A percentile compares a stretch with the other conserved stretches of the same genome.
Conservation (phyloP, 2,888 invertebrate genomes). For the Macrosoma leucophasiata region DNA sequence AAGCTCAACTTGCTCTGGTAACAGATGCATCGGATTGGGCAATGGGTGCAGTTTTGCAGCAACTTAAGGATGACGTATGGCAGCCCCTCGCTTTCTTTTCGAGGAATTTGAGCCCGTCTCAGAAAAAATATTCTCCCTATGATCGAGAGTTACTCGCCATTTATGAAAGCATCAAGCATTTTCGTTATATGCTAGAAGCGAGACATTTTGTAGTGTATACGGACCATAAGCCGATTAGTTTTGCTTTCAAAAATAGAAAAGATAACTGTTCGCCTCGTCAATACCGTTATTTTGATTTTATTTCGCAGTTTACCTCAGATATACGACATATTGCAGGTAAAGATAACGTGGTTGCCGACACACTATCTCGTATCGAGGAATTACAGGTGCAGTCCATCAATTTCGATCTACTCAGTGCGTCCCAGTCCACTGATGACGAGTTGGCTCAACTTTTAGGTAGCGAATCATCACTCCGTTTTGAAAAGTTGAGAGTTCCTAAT, state of each 20-base stretch:
- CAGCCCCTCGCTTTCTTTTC: slow-evolving; percentile 31
- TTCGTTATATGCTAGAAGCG: background rate
- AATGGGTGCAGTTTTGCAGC: slow-evolving; percentile 39
- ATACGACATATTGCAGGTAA: slow-evolving; percentile 34
- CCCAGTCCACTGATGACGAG: too few relatives aligned
- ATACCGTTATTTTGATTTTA: slow-evolving; percentile 28
- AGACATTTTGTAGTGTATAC: slow-evolving; percentile 16
- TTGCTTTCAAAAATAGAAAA: slow-evolving; percentile 32
- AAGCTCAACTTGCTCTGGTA: slow-evolving; percentile 21
- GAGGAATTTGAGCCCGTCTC: slow-evolving; percentile 4
- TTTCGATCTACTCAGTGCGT: too few relatives aligned
- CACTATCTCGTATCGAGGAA: slow-evolving; percentile 32
- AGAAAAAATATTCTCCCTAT: slow-evolving; percentile 32
- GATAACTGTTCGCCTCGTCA: slow-evolving; percentile 28
- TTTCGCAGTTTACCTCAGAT: slow-evolving; percentile 38
- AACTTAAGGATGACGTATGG: slow-evolving; percentile 25
- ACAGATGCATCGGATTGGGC: slow-evolving; percentile 40
- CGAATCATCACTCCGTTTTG: too few relatives aligned
- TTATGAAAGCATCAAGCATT: slow-evolving; percentile 22
- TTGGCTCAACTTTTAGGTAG: too few relatives aligned
- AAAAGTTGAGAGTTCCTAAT: too few relatives aligned
- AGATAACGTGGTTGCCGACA: slow-evolving; percentile 38
- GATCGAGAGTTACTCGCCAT: slow-evolving; percentile 44
- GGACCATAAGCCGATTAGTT: too few relatives aligned
- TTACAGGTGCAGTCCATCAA: too few relatives aligned